Percentiles rank a stretch among this genome's conserved stretches.
Evolutionary conservation across 2,888 invertebrate species (phyloP).

Genomic region (Diarsia mendica): DNA sequence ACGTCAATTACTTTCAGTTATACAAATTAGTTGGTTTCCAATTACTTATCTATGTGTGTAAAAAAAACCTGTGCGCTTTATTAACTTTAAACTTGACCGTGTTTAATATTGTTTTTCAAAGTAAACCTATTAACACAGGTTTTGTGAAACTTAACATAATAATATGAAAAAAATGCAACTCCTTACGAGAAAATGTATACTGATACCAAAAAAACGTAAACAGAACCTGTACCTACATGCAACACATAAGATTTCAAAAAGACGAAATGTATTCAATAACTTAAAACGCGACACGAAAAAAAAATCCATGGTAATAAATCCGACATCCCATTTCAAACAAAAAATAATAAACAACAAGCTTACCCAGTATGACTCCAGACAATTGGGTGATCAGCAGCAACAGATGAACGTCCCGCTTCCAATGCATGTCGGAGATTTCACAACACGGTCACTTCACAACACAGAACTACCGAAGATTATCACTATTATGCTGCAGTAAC

Average conservation of each 20-base stretch:
- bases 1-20: not conserved
- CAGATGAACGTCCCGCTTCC: conserved; percentile 70
- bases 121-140: not conserved
- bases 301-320: too few species aligned
- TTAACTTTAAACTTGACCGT: conserved; percentile 14
- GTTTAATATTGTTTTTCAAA: not conserved
- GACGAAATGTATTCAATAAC: too few species aligned
- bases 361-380: conserved; percentile 78
- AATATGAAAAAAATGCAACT: too few species aligned
- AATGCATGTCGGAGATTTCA: conserved; percentile 76
- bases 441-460: conserved; percentile 73
- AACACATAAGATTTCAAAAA: too few species aligned
- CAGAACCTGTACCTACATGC: too few species aligned
- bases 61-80: conserved; percentile 4
- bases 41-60: too few species aligned
- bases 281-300: too few species aligned
- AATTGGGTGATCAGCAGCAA: conserved; percentile 72
- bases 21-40: not conserved
- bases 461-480: conserved; percentile 79
- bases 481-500: conserved; percentile 83
- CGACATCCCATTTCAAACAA: too few species aligned
- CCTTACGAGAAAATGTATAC: too few species aligned
- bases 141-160: not conserved
- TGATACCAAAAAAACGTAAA: too few species aligned
- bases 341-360: conserved; percentile 61